Evolutionary conservation across 2,797 vertebrate genomes (phyloP).

Genomic region (Loriculus beryllinus): DNA sequence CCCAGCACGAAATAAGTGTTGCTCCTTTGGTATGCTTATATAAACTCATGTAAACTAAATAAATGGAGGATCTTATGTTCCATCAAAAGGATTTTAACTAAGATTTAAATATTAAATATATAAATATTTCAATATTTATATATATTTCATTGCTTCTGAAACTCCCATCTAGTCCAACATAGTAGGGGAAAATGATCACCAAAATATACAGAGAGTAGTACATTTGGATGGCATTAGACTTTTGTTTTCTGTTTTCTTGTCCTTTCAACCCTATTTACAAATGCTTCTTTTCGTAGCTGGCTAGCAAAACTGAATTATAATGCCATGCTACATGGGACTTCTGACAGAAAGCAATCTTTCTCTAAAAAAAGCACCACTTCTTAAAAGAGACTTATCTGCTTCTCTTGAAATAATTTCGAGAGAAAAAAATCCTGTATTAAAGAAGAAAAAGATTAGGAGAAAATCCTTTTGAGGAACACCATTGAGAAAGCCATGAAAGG

Average conservation of each 20-base stretch:
- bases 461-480: not conserved
- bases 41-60: not conserved
- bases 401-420: not conserved
- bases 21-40: conserved; percentile 31
- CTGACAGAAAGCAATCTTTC: not conserved
- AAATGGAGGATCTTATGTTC: not conserved
- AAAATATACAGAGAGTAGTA: not conserved
- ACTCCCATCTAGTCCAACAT: not conserved
- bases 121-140: not conserved
- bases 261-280: not conserved
- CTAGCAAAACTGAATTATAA: conserved; percentile 13
- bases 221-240: not conserved
- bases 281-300: not conserved
- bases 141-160: not conserved
- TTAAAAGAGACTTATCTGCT: not conserved
- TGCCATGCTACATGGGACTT: not conserved
- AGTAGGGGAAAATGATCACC: not conserved
- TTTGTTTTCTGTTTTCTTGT: not conserved
- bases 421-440: not conserved
- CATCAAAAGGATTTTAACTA: not conserved
- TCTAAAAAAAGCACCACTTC: not conserved
- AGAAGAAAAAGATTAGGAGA: not conserved
- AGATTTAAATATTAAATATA: not conserved
- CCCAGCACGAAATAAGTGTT: conserved; percentile 7
- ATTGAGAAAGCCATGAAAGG: not conserved